Conservation (phyloP, 2,113 vertebrate genomes). For the Xenopus borealis region DNA sequence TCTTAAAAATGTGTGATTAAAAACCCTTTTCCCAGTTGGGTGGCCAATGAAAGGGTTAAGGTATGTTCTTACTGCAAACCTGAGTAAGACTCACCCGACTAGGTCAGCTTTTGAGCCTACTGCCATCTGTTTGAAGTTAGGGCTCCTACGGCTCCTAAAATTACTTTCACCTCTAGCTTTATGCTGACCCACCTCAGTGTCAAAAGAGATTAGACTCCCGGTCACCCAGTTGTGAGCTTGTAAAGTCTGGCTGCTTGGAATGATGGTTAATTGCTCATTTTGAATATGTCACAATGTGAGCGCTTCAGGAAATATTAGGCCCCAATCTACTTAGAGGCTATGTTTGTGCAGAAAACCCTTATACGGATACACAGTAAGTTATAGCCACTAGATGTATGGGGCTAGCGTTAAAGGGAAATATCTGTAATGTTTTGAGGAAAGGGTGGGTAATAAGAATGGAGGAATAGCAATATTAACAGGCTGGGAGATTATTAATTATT, state of each 20-base stretch:
- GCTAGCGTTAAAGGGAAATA: background rate
- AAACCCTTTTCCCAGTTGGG: background rate
- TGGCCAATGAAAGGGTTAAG: conserved; percentile 10
- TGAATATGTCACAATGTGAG: background rate
- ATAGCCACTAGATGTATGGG: background rate
- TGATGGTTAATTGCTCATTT: conserved; percentile 5
- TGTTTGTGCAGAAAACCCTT: background rate
- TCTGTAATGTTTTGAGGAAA: too few species aligned
- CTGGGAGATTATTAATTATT: too few species aligned
- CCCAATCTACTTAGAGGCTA: background rate
- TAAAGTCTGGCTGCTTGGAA: conserved; percentile 16
- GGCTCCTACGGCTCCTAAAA: conserved; percentile 20
- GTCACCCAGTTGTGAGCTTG: conserved; percentile 5
- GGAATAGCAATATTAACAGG: too few species aligned
- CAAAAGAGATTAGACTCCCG: conserved; percentile 37
- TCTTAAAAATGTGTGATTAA: background rate
- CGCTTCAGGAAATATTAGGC: background rate
- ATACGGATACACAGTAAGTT: background rate
- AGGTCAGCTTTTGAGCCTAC: conserved; percentile 27
- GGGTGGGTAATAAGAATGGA: too few species aligned
- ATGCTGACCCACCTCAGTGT: conserved; percentile 40
- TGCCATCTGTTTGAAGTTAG: conserved; percentile 45
- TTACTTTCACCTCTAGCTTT: conserved; percentile 43
- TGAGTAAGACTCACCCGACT: conserved; percentile 3
- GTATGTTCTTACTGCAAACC: conserved; percentile 6